Base-by-base conservation (phyloP, 1,140 invertebrate species). In the Dinoponera quadriceps region DNA sequence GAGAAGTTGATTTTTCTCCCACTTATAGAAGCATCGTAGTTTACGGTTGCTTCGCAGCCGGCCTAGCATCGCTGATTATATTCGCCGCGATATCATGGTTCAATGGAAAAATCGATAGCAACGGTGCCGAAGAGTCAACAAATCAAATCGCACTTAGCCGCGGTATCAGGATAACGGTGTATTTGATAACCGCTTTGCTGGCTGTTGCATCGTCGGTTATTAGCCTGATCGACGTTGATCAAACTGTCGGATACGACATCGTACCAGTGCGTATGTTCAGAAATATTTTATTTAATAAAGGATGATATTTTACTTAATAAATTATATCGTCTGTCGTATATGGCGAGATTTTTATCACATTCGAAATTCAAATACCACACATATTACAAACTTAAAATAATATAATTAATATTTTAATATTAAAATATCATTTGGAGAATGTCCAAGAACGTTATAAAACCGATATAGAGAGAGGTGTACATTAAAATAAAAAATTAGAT, bases 71-170 rank as follows among this genome's bases (percentile, higher is more conserved):
- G 1, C 80, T 94, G 3, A 85, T 86, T 13, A 91, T 92, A 49
- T 90, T 94, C 57, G 87, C 92, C 14, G 82, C 77, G 4, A 87
- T 91, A 1, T 93, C 91, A 14, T 94, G 94, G 94, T 69, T 90
- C n/a, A 90, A 66, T 18, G 29, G 68, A 2, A 83, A 22, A 66
- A 9, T 11, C n/a, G 86, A 65, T 80, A 38, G 57, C 5, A 68
- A 65, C 1, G 48, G 18, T 16, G 63, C 55, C 5, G 44, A 60
- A 18, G 54, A 44, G 13, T 29, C 33, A 7, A 27, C 48, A 20
- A n/a, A 9, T 55, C 65, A 33, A 16, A 63, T 84, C 5, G 48
- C 59, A 60, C 84, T 92, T 0, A 92, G 85, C 69, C 84, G 91
- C 16, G 87, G 88, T 16, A 91, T 94, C 25, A 89, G 91, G 65